A percentile compares a stretch with the other conserved stretches of the same genome.
Evolutionary conservation across 2,113 vertebrate genomes (phyloP).

Genomic region (Malaclemys terrapin): DNA sequence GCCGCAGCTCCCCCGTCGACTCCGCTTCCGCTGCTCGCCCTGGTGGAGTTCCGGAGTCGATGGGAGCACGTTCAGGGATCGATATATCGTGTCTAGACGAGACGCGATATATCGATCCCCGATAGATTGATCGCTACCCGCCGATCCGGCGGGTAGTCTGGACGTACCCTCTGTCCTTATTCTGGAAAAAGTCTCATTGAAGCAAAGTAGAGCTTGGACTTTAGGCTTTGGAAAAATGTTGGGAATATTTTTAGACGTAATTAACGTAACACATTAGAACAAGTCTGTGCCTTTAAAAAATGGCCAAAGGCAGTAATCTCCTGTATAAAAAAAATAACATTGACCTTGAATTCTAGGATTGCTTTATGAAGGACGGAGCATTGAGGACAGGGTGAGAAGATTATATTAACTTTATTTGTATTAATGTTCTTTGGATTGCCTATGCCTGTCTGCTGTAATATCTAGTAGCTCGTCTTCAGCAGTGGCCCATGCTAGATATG

Average conservation of each 20-base stretch:
- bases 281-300: constrained; percentile 69
- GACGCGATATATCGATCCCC: too few relatives aligned
- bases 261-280: constrained; percentile 68
- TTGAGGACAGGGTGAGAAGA: constrained; percentile 4
- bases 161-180: too few relatives aligned
- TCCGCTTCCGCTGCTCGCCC: too few relatives aligned
- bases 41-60: too few relatives aligned
- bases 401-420: neutral
- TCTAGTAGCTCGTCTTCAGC: neutral
- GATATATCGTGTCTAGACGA: too few relatives aligned
- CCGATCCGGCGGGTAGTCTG: too few relatives aligned
- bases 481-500: neutral
- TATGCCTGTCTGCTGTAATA: neutral
- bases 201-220: neutral
- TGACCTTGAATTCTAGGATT: constrained; percentile 67
- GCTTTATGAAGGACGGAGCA: neutral
- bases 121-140: too few relatives aligned
- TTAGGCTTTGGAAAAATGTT: constrained; percentile 30
- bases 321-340: constrained; percentile 31
- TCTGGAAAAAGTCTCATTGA: neutral
- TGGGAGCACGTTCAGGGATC: too few relatives aligned
- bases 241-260: constrained; percentile 79
- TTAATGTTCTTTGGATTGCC: neutral
- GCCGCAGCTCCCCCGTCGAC: too few relatives aligned
- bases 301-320: constrained; percentile 57